These are phyloP conservation scores for Dioctria rufipes DNA, from an alignment of 2,888 invertebrate genomes.

Conservation along the genomic window DNA sequence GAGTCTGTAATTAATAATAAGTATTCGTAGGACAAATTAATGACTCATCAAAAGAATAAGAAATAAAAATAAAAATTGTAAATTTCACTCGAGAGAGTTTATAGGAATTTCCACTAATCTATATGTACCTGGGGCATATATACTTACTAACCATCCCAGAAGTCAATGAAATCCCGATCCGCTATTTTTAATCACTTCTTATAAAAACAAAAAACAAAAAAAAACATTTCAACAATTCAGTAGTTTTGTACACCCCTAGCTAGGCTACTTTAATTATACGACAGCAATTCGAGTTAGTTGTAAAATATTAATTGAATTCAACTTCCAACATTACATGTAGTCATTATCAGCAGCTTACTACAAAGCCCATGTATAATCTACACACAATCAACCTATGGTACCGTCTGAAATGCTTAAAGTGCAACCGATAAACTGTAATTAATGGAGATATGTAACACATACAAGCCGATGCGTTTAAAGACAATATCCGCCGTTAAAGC, in stretches of 20 bases:
- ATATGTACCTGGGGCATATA: no score
- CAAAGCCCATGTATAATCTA: constrained; percentile 26
- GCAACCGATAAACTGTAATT: constrained; percentile 14
- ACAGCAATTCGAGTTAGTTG: constrained; percentile 23
- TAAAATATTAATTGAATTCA: constrained; percentile 44
- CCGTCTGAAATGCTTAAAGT: neutral
- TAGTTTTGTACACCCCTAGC: constrained; percentile 11
- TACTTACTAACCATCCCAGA: no score
- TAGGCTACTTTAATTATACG: constrained; percentile 27
- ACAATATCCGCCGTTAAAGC: constrained; percentile 32
- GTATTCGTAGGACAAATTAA: no score
- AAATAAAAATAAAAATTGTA: no score
- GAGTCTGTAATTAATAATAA: no score
- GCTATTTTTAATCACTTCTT: no score
- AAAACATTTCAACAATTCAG: constrained; percentile 9
- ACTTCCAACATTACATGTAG: neutral
- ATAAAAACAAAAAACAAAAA: neutral
- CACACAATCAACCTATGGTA: constrained; percentile 5
- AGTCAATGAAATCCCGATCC: no score
- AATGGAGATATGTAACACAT: constrained; percentile 43
- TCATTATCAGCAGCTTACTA: constrained; percentile 22
- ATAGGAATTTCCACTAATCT: no score
- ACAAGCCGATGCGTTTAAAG: constrained; percentile 29
- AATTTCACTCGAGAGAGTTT: no score
- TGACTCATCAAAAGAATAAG: no score